These are phyloP conservation scores for Argyra leucocephala DNA, from an alignment of 2,888 invertebrate species.

Conservation along the genomic window DNA sequence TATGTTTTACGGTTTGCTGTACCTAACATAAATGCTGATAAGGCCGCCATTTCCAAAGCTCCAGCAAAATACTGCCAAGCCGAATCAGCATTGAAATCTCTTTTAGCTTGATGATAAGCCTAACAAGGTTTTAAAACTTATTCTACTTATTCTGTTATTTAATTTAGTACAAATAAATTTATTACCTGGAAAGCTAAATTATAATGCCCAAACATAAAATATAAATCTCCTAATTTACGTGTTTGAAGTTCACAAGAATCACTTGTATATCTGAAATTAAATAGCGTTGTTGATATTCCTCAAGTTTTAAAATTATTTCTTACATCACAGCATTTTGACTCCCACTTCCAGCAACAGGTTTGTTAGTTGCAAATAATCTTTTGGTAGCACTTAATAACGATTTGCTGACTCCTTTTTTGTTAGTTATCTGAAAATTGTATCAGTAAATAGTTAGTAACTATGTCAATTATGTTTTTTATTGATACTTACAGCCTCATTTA, in stretches of 20 bases:
- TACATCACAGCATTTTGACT: constrained; percentile 75
- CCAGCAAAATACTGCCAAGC: constrained; percentile 97
- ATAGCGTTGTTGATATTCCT: too few species aligned
- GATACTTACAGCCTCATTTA: constrained; percentile 62
- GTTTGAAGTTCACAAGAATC: constrained; percentile 88
- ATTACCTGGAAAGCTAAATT: constrained; percentile 69
- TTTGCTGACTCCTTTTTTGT: constrained; percentile 85
- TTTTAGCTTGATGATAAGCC: constrained; percentile 91
- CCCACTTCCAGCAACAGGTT: constrained; percentile 62
- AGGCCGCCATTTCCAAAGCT: constrained; percentile 90
- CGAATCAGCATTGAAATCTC: constrained; percentile 92
- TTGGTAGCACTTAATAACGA: constrained; percentile 90
- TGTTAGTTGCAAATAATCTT: constrained; percentile 87
- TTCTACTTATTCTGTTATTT: not conserved
- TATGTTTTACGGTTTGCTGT: constrained; percentile 68
- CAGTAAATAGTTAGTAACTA: not conserved
- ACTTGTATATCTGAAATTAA: constrained; percentile 55
- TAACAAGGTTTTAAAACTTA: constrained; percentile 20
- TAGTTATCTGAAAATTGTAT: constrained; percentile 52
- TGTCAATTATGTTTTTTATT: constrained; percentile 2
- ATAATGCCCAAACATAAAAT: constrained; percentile 93
- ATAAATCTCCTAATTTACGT: constrained; percentile 85
- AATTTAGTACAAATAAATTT: too few species aligned
- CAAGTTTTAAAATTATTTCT: constrained; percentile 24
- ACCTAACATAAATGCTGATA: constrained; percentile 82